Evolutionary conservation across 2,888 invertebrate species (phyloP).

Genomic region (Pyralis farinalis): DNA sequence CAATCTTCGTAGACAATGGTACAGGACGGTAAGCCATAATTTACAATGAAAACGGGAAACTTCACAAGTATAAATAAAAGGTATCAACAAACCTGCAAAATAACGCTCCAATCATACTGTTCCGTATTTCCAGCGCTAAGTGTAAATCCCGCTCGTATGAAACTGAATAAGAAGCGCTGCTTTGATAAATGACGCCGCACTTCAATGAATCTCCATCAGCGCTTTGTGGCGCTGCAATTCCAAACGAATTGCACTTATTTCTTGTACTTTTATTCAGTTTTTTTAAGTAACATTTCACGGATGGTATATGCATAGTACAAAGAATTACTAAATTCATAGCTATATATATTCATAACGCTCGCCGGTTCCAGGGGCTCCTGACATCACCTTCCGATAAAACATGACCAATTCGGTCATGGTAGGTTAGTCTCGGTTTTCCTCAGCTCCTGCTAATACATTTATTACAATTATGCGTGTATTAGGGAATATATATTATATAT

Average conservation of each 20-base stretch:
- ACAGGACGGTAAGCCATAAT: too few species aligned
- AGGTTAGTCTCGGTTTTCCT: too few species aligned
- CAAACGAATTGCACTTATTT: conserved; percentile 55
- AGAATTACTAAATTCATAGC: too few species aligned
- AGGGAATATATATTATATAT: too few species aligned
- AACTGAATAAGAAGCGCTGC: conserved; percentile 55
- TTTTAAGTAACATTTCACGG: conserved; percentile 24
- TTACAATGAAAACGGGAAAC: neutral
- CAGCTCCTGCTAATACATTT: too few species aligned
- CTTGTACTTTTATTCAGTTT: conserved; percentile 35
- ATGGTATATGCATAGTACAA: too few species aligned
- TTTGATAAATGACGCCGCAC: conserved; percentile 69
- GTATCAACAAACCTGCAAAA: conserved; percentile 31
- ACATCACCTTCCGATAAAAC: too few species aligned
- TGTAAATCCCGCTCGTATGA: conserved; percentile 57
- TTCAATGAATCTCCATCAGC: conserved; percentile 73
- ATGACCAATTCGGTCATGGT: too few species aligned
- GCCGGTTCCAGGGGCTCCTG: too few species aligned
- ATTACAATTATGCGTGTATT: too few species aligned
- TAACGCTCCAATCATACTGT: conserved; percentile 46
- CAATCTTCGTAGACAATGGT: too few species aligned
- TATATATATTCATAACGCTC: too few species aligned
- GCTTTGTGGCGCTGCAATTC: conserved; percentile 55
- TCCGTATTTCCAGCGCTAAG: conserved; percentile 47
- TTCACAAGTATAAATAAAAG: conserved; percentile 22